Evolutionary conservation across 2,113 vertebrate species (phyloP).

Genomic region (Gopherus flavomarginatus): DNA sequence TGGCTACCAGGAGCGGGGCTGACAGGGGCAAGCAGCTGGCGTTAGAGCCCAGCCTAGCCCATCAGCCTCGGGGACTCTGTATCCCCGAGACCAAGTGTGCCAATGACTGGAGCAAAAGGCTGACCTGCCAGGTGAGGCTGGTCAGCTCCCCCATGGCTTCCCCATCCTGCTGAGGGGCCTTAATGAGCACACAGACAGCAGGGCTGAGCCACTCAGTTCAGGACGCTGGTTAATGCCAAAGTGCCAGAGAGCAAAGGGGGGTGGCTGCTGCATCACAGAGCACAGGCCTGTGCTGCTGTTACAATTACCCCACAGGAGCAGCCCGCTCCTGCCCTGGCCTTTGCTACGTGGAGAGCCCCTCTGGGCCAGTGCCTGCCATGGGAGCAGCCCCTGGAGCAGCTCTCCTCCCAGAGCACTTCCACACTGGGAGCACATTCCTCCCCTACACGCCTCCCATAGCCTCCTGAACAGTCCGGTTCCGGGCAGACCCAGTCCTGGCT

Average conservation of each 20-base stretch:
- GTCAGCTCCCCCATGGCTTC: background rate
- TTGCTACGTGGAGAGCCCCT: background rate
- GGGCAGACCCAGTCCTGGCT: fast-evolving
- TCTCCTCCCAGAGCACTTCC: background rate
- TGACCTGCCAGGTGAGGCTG: background rate
- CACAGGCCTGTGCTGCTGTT: background rate
- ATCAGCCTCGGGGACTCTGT: background rate
- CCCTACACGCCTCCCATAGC: background rate
- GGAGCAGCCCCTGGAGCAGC: background rate
- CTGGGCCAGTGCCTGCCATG: background rate
- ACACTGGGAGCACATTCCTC: background rate
- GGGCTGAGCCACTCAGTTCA: background rate
- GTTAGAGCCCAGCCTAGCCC: background rate
- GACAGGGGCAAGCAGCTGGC: background rate
- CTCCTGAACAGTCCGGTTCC: background rate
- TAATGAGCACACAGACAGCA: too few species aligned
- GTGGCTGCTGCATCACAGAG: background rate
- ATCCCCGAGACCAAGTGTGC: background rate
- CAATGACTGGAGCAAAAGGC: background rate
- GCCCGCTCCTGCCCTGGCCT: background rate
- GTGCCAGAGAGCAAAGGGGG: background rate
- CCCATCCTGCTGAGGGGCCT: too few species aligned
- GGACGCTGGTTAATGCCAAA: background rate
- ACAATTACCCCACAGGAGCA: background rate
- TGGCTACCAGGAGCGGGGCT: background rate